phyloP scores from a whole-genome alignment of 1,140 invertebrate species.

The Ceratina japonica region DNA sequence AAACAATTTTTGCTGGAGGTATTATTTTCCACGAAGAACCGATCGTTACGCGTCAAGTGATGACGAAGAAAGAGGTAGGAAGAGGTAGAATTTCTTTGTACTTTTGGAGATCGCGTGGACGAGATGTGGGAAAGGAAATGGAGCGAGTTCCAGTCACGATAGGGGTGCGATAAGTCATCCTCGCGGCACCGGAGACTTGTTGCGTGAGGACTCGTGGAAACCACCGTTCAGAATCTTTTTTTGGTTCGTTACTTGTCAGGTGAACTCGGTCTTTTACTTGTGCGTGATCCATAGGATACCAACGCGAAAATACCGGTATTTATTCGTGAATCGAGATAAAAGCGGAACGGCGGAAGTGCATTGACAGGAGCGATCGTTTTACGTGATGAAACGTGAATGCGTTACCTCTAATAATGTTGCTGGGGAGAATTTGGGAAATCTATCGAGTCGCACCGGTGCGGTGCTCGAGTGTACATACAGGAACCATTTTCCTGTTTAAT shows the following conservation, averaged over 20 bases:
- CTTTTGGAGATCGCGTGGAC: slow-evolving; percentile 1
- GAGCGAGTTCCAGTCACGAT: slow-evolving; percentile 43
- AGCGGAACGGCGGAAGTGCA: background rate
- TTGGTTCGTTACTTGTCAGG: background rate
- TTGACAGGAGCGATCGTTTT: slow-evolving; percentile 30
- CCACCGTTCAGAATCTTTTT: slow-evolving; percentile 7
- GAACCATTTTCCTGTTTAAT: background rate
- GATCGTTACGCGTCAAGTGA: background rate
- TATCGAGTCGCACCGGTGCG: background rate
- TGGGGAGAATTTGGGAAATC: slow-evolving; percentile 9
- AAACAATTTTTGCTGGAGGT: too few relatives aligned
- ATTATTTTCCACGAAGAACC: background rate
- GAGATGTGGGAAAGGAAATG: slow-evolving; percentile 14
- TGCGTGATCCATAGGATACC: background rate
- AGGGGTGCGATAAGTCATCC: slow-evolving; percentile 58
- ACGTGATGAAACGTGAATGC: slow-evolving; percentile 22
- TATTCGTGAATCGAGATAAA: slow-evolving; percentile 32
- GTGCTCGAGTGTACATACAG: background rate
- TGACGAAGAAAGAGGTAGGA: background rate
- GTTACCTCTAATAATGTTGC: background rate
- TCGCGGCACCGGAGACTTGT: slow-evolving; percentile 52
- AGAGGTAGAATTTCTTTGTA: slow-evolving; percentile 1
- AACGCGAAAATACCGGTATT: background rate
- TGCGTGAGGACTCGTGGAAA: slow-evolving; percentile 55
- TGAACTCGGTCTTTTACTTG: slow-evolving; percentile 26